Evolutionary conservation across 2,113 vertebrate genomes (phyloP), one percentile per base, ranked within the genome.

Genomic region (Calidris pugnax): DNA sequence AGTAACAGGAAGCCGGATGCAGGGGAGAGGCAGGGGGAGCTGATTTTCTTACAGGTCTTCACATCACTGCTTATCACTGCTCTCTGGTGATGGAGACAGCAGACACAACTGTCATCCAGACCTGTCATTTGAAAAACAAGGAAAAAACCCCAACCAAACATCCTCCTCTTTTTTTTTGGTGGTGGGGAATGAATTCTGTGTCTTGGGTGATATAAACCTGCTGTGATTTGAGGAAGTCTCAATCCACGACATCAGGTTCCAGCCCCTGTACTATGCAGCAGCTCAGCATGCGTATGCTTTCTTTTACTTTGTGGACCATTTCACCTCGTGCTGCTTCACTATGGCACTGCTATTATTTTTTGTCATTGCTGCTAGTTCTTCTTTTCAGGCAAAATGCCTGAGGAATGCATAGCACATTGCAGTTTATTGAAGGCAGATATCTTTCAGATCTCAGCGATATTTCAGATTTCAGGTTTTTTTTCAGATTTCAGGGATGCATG

Each of bases 1-100:
- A 1, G 1, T 12, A 4, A n/a, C 4, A n/a, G 53, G 48, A 66
- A 20, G 7, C 8, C 0, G 2, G 66, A 28, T 28, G 35, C 35
- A 57, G 26, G 6, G 30, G 16, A 43, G 28, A 18, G 8, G 39
- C 24, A 57, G 45, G 27, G 16, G 35, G 13, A 89, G 26, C 6
- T 50, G 30, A 9, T 21, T 67, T 82, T 47, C 64, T 56, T 47
- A 39, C 7, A 45, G 33, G 48, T 39, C 57, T 72, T 87, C 63
- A 11, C 12, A 17, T 69, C n/a, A 7, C 6, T 64, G 1, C 66
- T 71, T 62, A 24, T 51, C 64, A 11, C 33, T 89, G 39, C 13
- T 13, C 45, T 84, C 26, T 56, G n/a, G 33, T 22, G 23, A 21
- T 2, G 19, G 33, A 66, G 51, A 68, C 28, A 69, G 9, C 32